Base-by-base conservation (phyloP, 1,140 invertebrate genomes). In the Drosophila mojavensis region DNA sequence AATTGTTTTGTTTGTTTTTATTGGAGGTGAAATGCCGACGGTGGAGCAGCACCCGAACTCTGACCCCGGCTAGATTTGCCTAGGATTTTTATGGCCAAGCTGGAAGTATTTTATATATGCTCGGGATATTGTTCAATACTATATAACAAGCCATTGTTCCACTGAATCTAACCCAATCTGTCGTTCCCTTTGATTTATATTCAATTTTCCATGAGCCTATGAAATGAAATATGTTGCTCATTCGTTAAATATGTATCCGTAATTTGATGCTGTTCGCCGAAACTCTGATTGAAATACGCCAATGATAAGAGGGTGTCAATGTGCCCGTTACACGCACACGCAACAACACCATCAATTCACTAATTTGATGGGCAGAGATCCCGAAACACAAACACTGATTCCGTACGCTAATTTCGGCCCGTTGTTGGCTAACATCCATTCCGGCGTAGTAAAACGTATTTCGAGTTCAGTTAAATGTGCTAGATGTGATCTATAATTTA, bases 1-100 rank as follows among this genome's bases (percentile, higher is more conserved):
- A 91, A 91, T 91, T 91, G 89, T 91, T 91, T 85, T 85, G 83
- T 91, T 82, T 91, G 75, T 78, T 77, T 91, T 88, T 91, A 91
- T 89, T 90, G 79, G 88, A 84, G 67, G 84, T 64, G 26, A 50
- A 76, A 78, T 83, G 84, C 84, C 84, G 84, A 79, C 80, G 7
- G 17, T 30, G 36, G 20, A 24, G 15, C 26, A 28, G 26, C 53
- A 56, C 24, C 33, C 30, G 28, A 45, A 58, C 47, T 48, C 59
- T 55, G 63, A 51, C 60, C 47, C 45, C 28, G 50, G 47, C 36
- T 7, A 39, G 10, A 13, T 50, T 15, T 9, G 53, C 28, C 53
- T 58, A 67, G 47, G 11, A 41, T 47, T 54, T 72, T 67, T 45
- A 67, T 47, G 53, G 11, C 5, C 15, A 9, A 72, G 39, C 45